Evolutionary conservation across 2,797 vertebrate species (phyloP).

Genomic region (Glyptemys insculpta): DNA sequence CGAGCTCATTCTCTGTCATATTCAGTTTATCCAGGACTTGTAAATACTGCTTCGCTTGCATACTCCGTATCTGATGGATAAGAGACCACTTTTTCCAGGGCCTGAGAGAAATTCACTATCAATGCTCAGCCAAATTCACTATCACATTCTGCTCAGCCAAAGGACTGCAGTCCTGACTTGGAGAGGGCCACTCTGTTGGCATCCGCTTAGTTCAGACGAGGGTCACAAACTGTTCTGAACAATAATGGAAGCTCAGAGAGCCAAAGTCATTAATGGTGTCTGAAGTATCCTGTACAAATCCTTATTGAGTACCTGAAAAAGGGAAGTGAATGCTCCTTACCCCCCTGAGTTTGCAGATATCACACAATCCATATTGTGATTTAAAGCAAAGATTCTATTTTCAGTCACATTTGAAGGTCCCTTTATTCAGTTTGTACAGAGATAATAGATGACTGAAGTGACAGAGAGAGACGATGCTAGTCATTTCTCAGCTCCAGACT

Average conservation of each 20-base stretch:
- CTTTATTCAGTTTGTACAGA: not conserved
- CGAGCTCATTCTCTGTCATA: not conserved
- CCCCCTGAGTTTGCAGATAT: not conserved
- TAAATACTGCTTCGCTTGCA: constrained; percentile 16
- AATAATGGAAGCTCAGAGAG: not conserved
- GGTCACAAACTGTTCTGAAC: not conserved
- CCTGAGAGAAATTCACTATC: not conserved
- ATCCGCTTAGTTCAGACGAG: not conserved
- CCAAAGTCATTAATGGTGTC: not conserved
- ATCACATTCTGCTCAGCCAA: not conserved
- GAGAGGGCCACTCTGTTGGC: constrained; percentile 5
- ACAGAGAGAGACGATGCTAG: not conserved
- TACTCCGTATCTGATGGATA: not conserved
- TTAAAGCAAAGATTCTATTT: constrained; percentile 2
- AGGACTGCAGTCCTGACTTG: not conserved
- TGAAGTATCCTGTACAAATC: not conserved
- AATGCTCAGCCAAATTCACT: not conserved
- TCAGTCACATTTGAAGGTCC: not conserved
- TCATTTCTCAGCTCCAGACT: not conserved
- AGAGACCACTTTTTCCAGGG: not conserved
- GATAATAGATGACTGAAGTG: not conserved
- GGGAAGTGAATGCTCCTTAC: not conserved
- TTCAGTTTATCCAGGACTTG: not conserved
- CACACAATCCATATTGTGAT: not conserved
- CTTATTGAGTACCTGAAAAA: not conserved